Percentiles rank a stretch among this genome's conserved stretches.
phyloP scores from a whole-genome alignment of 2,113 vertebrate genomes.

The Rhea americana region DNA sequence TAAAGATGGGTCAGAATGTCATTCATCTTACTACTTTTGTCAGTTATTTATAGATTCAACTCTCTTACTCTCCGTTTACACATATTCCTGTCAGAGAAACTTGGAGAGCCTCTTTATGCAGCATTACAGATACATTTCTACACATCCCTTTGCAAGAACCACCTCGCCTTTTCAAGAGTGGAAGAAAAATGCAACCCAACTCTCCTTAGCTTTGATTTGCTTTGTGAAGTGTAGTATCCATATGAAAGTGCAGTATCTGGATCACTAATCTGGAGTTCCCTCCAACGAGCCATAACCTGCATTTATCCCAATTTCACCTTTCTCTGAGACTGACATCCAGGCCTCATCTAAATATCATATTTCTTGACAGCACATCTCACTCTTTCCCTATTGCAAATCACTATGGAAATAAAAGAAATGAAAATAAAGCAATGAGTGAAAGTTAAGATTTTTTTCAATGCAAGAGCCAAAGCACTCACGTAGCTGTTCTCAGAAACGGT shows the following conservation, averaged over 20 bases:
- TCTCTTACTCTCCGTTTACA: not conserved
- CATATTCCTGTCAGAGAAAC: not conserved
- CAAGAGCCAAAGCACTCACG: not conserved
- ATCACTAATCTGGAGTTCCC: not conserved
- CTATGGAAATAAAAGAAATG: not conserved
- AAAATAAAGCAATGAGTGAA: not conserved
- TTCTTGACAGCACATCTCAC: not conserved
- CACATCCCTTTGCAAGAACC: not conserved
- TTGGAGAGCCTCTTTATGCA: not conserved
- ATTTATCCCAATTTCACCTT: not conserved
- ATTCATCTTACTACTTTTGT: not conserved
- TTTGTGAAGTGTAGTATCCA: not conserved
- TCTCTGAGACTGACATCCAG: not conserved
- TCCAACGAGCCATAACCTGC: not conserved
- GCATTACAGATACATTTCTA: not conserved
- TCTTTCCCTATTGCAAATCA: not conserved
- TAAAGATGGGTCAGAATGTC: not conserved
- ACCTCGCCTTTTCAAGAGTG: not conserved
- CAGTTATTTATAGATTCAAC: not conserved
- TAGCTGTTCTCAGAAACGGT: not conserved
- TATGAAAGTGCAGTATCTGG: not conserved
- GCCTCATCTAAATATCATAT: constrained; percentile 17
- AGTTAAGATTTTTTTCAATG: not conserved
- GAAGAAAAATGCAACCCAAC: not conserved
- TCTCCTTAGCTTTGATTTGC: not conserved